Percentiles rank a stretch among this genome's conserved stretches.
Evolutionary conservation across 2,888 invertebrate genomes (phyloP).

Genomic region (Bombylius major): DNA sequence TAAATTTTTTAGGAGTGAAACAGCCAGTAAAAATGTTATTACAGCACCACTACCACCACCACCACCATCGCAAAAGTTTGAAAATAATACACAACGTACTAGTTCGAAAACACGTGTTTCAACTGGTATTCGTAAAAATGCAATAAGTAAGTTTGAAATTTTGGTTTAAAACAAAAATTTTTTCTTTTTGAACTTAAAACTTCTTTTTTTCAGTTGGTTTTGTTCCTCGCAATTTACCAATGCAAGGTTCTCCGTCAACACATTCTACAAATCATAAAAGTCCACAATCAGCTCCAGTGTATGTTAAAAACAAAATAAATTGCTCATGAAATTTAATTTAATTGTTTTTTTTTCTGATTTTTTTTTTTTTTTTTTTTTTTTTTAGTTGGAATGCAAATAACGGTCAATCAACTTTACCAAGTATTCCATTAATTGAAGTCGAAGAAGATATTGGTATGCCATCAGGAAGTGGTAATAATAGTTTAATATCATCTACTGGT

Average conservation of each 20-base stretch:
- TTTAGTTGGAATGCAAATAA: slow-evolving; percentile 49
- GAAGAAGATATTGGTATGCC: slow-evolving; percentile 41
- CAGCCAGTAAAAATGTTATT: slow-evolving; percentile 28
- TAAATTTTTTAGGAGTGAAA: slow-evolving; percentile 25
- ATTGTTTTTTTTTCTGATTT: background rate
- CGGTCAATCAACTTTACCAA: slow-evolving; percentile 57
- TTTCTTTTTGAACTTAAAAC: background rate
- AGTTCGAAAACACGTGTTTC: slow-evolving; percentile 48
- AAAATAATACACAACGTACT: slow-evolving; percentile 47
- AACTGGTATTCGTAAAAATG: slow-evolving; percentile 40
- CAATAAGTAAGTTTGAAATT: slow-evolving; percentile 26
- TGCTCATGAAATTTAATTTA: too few relatives aligned
- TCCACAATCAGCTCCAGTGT: slow-evolving; percentile 36
- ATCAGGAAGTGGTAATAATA: slow-evolving; percentile 21
- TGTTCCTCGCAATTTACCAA: slow-evolving; percentile 45
- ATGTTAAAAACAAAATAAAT: slow-evolving; percentile 16
- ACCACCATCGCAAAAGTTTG: slow-evolving; percentile 21
- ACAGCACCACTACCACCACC: slow-evolving; percentile 4
- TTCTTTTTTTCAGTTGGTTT: slow-evolving; percentile 33
- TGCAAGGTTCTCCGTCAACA: slow-evolving; percentile 44
- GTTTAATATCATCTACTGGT: slow-evolving; percentile 14
- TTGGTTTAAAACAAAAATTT: background rate
- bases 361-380: background rate
- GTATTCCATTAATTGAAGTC: slow-evolving; percentile 60
- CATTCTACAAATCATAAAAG: slow-evolving; percentile 30